Evolutionary conservation across 2,113 vertebrate species (phyloP).

Genomic region (Silurus asotus): DNA sequence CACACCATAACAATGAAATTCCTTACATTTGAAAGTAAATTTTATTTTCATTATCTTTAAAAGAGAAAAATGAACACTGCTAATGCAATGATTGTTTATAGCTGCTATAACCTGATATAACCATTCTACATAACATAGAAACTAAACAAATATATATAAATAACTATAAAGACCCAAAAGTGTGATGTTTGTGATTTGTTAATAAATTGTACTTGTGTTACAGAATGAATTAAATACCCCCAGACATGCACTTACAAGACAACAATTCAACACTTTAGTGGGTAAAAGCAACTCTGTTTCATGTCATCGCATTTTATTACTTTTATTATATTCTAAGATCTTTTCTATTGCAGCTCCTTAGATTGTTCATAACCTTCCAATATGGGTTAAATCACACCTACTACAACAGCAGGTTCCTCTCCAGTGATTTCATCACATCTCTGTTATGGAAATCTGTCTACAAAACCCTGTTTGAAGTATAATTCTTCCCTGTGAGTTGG

Average conservation of each 20-base stretch:
- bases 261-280: not conserved
- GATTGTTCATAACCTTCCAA: not conserved
- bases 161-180: not conserved
- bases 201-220: not conserved
- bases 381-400: not conserved
- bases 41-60: not conserved
- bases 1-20: no score
- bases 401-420: not conserved
- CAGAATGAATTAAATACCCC: not conserved
- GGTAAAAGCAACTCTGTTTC: not conserved
- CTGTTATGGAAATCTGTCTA: not conserved
- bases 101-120: not conserved
- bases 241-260: not conserved
- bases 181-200: not conserved
- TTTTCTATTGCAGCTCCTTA: not conserved
- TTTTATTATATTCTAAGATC: not conserved
- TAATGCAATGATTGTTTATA: not conserved
- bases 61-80: not conserved
- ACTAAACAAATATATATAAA: not conserved
- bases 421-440: not conserved
- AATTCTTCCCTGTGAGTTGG: conserved; percentile 2
- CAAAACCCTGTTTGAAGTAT: not conserved
- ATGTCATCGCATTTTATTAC: not conserved
- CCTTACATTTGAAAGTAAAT: not conserved
- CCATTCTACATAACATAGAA: not conserved